A percentile compares a stretch with the other conserved stretches of the same genome.
Conservation (phyloP, 2,113 vertebrate species). For the Leptosomus discolor region DNA sequence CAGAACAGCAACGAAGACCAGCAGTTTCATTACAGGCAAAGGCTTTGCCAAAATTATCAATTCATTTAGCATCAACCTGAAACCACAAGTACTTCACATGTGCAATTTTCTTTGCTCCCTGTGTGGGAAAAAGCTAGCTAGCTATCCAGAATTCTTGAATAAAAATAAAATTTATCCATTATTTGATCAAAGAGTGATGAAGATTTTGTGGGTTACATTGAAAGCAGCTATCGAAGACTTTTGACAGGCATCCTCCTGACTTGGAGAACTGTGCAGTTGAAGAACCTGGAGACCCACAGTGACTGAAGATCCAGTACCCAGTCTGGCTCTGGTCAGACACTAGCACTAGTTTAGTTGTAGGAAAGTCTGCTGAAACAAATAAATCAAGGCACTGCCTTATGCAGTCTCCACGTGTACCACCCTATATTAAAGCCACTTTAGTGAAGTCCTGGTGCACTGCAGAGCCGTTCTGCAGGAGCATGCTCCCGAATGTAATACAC, state of each 20-base stretch:
- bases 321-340: not conserved
- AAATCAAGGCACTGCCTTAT: not conserved
- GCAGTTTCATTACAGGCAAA: not conserved
- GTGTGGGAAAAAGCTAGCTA: not conserved
- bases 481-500: not conserved
- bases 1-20: not conserved
- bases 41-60: not conserved
- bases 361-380: not conserved
- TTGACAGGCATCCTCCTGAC: not conserved
- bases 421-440: not conserved
- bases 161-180: not conserved
- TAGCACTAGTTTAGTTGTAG: not conserved
- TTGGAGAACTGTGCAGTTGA: not conserved
- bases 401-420: not conserved
- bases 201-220: not conserved
- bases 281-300: not conserved
- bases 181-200: not conserved
- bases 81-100: rapidly evolving
- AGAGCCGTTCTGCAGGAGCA: not conserved
- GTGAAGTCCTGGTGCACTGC: not conserved
- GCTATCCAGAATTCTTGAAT: not conserved
- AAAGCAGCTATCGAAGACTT: not conserved
- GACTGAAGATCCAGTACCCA: not conserved
- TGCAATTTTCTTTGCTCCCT: not conserved
- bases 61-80: not conserved